Evolutionary conservation across 2,888 invertebrate species (phyloP).

Genomic region (Thalpophila matura): DNA sequence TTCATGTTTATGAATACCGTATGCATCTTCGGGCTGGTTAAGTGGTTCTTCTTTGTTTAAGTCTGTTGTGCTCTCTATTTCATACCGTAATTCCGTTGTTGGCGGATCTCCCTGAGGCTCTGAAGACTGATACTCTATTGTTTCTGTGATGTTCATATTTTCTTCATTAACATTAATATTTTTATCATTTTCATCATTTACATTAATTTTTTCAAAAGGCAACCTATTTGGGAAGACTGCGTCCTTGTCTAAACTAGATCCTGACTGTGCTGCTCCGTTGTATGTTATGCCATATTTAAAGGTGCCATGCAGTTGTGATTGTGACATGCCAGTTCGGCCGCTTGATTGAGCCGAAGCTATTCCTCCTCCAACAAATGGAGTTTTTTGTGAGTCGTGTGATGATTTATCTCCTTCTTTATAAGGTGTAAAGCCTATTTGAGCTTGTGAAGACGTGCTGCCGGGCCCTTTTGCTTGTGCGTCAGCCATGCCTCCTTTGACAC

Average conservation of each 20-base stretch:
- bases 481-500: slow-evolving; percentile 95
- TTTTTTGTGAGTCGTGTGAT: slow-evolving; percentile 82
- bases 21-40: slow-evolving; percentile 68
- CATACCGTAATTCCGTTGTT: slow-evolving; percentile 61
- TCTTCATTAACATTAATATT: slow-evolving; percentile 79
- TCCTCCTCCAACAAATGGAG: slow-evolving; percentile 94
- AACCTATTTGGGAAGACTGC: slow-evolving; percentile 83
- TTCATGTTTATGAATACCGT: slow-evolving; percentile 77
- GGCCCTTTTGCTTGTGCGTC: slow-evolving; percentile 96
- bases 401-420: slow-evolving; percentile 91
- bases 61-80: slow-evolving; percentile 57
- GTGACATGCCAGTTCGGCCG: slow-evolving; percentile 94
- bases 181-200: slow-evolving; percentile 82
- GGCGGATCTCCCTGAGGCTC: slow-evolving; percentile 45
- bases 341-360: slow-evolving; percentile 95
- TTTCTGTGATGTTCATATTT: slow-evolving; percentile 57
- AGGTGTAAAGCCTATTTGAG: slow-evolving; percentile 96
- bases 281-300: slow-evolving; percentile 95
- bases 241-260: slow-evolving; percentile 93
- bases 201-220: slow-evolving; percentile 85
- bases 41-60: slow-evolving; percentile 61
- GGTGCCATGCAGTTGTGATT: slow-evolving; percentile 95
- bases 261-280: slow-evolving; percentile 95
- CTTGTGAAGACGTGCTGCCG: slow-evolving; percentile 96
- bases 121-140: slow-evolving; percentile 52